Conservation (phyloP, 1,140 invertebrate genomes). For the Cataglyphis hispanica region DNA sequence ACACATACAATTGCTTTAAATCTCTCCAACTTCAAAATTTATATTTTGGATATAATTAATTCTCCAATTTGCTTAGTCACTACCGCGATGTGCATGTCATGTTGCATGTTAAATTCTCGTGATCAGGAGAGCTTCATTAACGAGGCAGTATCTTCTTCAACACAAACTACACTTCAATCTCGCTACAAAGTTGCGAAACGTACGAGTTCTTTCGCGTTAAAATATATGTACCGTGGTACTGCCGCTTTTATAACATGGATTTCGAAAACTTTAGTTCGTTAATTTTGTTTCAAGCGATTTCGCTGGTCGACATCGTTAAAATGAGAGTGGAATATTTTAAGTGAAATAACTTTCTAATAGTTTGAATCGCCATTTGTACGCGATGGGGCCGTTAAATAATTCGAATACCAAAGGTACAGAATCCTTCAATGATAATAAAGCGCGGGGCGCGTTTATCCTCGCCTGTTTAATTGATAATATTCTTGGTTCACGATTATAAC, state of each 20-base stretch:
- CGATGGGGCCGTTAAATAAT: conserved; percentile 43
- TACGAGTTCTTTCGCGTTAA: conserved; percentile 26
- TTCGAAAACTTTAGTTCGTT: conserved; percentile 59
- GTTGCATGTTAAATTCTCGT: not conserved
- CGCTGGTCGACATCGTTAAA: conserved; percentile 41
- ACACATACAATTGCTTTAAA: not conserved
- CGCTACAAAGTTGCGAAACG: conserved; percentile 7
- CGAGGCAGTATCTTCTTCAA: not conserved
- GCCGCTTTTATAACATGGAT: conserved; percentile 43
- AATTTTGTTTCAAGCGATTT: conserved; percentile 38
- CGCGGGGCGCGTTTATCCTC: not conserved
- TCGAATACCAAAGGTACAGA: not conserved
- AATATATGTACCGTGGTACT: conserved; percentile 29
- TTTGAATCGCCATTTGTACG: conserved; percentile 50
- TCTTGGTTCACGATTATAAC: conserved; percentile 26
- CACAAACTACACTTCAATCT: not conserved
- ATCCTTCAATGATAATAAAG: not conserved
- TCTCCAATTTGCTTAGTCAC: not conserved
- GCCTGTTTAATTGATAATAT: conserved; percentile 26
- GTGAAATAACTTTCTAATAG: conserved; percentile 50
- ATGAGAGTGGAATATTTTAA: conserved; percentile 49
- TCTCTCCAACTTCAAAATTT: not conserved
- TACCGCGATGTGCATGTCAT: not conserved
- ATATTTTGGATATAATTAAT: not conserved
- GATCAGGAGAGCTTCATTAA: conserved; percentile 38